These are phyloP conservation scores for Acrocephalus kingi DNA, from an alignment of 2,113 vertebrate genomes.

Conservation along the genomic window DNA sequence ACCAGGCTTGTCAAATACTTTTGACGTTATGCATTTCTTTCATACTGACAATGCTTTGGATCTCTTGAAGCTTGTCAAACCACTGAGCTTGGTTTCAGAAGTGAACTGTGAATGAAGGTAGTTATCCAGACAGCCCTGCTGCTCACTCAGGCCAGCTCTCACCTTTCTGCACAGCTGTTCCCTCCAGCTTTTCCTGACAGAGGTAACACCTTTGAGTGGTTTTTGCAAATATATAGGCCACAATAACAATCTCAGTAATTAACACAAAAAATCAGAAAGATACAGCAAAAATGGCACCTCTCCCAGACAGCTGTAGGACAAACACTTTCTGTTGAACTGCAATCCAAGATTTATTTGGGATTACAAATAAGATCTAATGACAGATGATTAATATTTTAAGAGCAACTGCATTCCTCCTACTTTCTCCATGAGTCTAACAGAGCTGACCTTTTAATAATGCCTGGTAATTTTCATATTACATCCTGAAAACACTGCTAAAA, in stretches of 20 bases:
- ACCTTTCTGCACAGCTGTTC: not conserved
- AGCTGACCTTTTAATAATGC: slow-evolving; percentile 44
- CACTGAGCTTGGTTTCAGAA: not conserved
- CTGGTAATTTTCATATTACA: slow-evolving; percentile 36
- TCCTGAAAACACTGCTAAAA: not conserved
- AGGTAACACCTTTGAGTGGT: accelerated
- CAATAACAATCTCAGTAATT: not conserved
- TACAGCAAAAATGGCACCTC: not conserved
- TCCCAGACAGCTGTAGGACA: not conserved
- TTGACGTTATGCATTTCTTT: not conserved
- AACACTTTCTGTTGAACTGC: not conserved
- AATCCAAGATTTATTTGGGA: not conserved
- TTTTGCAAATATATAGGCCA: not conserved
- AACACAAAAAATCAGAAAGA: not conserved
- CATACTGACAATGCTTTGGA: not conserved
- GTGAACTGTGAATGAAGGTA: not conserved
- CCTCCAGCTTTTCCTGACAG: not conserved
- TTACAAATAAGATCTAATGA: slow-evolving; percentile 37
- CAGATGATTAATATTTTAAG: slow-evolving; percentile 10
- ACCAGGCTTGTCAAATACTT: not conserved
- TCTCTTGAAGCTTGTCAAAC: not conserved
- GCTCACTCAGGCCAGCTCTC: not conserved
- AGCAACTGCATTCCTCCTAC: slow-evolving; percentile 1
- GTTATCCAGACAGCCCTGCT: not conserved
- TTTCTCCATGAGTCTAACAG: slow-evolving; percentile 8